Conservation (phyloP, 2,113 vertebrate species). For the Bubo bubo region DNA sequence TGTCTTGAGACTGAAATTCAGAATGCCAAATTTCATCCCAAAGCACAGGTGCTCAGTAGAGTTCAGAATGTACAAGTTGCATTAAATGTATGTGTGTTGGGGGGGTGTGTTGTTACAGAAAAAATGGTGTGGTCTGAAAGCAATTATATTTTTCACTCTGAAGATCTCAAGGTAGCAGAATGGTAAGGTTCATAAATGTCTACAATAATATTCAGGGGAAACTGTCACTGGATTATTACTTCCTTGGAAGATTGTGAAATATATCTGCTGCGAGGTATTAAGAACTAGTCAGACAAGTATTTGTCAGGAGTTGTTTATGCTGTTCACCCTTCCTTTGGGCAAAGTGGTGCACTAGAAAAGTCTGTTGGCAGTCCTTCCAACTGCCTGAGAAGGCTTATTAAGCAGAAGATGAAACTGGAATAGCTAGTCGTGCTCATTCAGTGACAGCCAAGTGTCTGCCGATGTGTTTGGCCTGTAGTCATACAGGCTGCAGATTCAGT, state of each 20-base stretch:
- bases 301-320: constrained; percentile 17
- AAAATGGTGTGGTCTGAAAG: not conserved
- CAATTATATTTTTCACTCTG: not conserved
- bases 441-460: not conserved
- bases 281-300: not conserved
- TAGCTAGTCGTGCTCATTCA: not conserved
- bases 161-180: not conserved
- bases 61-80: not conserved
- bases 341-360: not conserved
- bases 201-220: not conserved
- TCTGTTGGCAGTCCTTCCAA: not conserved
- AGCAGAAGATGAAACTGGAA: constrained; percentile 6
- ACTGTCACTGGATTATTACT: not conserved
- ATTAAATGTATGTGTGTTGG: fast-evolving
- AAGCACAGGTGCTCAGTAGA: not conserved
- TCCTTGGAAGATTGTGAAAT: not conserved
- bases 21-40: not conserved
- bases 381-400: not conserved
- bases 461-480: not conserved
- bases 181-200: not conserved
- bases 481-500: not conserved
- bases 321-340: constrained; percentile 24
- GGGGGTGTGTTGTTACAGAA: not conserved
- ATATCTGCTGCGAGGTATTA: not conserved
- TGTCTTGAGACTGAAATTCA: not conserved